A percentile compares a stretch with the other conserved stretches of the same genome.
Conservation (phyloP, 1,140 invertebrate species). For the Drosophila tropicalis region DNA sequence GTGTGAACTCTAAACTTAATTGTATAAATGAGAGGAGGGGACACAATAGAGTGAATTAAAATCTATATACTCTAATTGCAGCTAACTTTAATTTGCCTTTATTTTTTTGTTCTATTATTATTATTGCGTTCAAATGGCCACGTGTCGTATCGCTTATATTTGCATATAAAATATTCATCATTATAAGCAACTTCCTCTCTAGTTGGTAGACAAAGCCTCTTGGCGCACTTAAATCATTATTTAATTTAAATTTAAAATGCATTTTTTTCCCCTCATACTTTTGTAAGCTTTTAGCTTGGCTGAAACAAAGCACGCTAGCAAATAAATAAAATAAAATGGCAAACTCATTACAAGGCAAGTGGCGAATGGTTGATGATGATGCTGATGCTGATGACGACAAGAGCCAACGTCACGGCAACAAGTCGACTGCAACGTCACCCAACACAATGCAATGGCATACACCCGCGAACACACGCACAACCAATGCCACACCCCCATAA, state of each 20-base stretch:
- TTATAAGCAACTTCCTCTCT: background rate
- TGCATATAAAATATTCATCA: conserved; percentile 5
- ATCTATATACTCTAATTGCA: background rate
- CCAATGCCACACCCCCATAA: conserved; percentile 15
- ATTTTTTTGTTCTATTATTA: background rate
- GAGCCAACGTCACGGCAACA: conserved; percentile 72
- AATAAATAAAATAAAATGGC: conserved; percentile 80
- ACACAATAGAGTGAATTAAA: background rate
- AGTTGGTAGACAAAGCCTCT: conserved; percentile 57
- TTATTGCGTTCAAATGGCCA: background rate
- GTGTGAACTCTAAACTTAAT: background rate
- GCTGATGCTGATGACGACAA: conserved; percentile 39
- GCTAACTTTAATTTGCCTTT: background rate
- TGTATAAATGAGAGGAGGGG: background rate
- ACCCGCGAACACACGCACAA: conserved; percentile 20
- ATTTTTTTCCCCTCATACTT: conserved; percentile 33
- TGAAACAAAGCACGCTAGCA: conserved; percentile 69
- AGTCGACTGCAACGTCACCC: conserved; percentile 52
- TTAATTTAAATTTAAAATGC: conserved; percentile 80
- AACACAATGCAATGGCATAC: conserved; percentile 55
- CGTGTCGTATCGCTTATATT: background rate
- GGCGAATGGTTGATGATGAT: conserved; percentile 49
- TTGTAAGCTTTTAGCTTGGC: conserved; percentile 26
- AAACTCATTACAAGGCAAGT: conserved; percentile 74
- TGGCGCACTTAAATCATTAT: conserved; percentile 77